phyloP scores from a whole-genome alignment of 2,797 vertebrate genomes.

The Spinus pinus region DNA sequence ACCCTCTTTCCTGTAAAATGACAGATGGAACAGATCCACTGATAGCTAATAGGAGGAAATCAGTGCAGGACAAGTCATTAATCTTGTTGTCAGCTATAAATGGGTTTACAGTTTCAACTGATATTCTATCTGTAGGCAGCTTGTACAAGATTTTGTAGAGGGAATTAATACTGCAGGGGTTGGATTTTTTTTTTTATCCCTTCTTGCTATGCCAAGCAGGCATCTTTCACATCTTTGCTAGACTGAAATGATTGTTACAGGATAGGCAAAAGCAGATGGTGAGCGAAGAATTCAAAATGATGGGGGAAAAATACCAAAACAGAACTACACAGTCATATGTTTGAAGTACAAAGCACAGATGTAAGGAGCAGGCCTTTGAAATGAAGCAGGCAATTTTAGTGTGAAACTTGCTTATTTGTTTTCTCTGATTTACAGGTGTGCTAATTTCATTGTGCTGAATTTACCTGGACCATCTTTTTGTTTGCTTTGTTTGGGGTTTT shows the following conservation, averaged over 20 bases:
- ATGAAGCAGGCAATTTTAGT: conserved; percentile 29
- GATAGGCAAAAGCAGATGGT: conserved; percentile 76
- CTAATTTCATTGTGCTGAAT: conserved; percentile 43
- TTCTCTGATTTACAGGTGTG: conserved; percentile 51
- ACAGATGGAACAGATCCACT: conserved; percentile 79
- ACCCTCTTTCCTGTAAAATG: conserved; percentile 68
- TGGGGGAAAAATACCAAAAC: conserved; percentile 54
- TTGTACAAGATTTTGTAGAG: conserved; percentile 74
- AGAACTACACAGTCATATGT: conserved; percentile 42
- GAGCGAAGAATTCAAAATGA: conserved; percentile 64
- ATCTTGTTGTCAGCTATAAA: conserved; percentile 94
- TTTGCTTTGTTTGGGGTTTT: not conserved
- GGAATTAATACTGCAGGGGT: conserved; percentile 67
- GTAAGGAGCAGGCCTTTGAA: conserved; percentile 47
- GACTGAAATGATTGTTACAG: conserved; percentile 63
- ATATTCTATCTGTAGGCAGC: conserved; percentile 84
- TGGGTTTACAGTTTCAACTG: conserved; percentile 85
- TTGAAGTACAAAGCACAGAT: conserved; percentile 57
- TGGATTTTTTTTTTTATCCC: not conserved
- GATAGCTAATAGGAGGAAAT: conserved; percentile 87
- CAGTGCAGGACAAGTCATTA: conserved; percentile 83
- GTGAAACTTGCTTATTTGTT: conserved; percentile 61
- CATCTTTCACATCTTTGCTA: conserved; percentile 66
- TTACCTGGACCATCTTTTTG: conserved; percentile 41
- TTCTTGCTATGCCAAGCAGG: conserved; percentile 55